phyloP scores from a whole-genome alignment of 2,113 vertebrate species.

The Stercorarius parasiticus region DNA sequence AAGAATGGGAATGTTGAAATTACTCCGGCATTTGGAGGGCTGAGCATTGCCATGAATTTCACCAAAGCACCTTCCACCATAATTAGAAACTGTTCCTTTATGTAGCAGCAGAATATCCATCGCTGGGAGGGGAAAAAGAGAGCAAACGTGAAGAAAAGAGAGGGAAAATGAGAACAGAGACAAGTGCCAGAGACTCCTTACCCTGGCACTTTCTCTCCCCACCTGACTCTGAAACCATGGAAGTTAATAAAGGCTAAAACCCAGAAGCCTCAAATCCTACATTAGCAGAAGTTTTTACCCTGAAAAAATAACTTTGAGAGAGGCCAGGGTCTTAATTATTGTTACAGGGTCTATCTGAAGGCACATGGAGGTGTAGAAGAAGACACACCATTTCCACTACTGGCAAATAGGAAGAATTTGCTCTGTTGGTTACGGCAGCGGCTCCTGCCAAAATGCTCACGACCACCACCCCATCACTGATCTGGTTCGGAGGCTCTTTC shows the following conservation, averaged over 20 bases:
- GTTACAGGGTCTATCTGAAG: background rate
- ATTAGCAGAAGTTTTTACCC: background rate
- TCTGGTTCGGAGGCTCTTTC: background rate
- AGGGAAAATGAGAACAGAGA: background rate
- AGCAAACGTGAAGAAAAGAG: background rate
- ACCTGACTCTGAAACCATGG: background rate
- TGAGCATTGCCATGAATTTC: background rate
- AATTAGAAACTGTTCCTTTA: background rate
- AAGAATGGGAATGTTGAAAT: background rate
- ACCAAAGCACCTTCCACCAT: background rate
- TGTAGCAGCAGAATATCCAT: background rate
- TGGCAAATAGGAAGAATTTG: background rate
- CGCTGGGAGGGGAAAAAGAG: background rate
- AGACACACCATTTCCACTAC: rapidly evolving
- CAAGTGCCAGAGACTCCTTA: background rate
- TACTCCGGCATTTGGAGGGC: background rate
- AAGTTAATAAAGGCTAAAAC: background rate
- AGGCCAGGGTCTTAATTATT: background rate
- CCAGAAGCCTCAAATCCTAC: background rate
- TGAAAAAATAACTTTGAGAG: background rate
- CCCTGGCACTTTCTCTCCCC: background rate
- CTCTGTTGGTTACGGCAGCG: rapidly evolving
- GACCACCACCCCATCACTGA: background rate
- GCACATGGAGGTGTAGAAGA: rapidly evolving
- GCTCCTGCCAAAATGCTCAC: background rate